Percentiles rank a stretch among this genome's conserved stretches.
Conservation (phyloP, 35 echinoderm and acorn worm genomes). For the Lytechinus pictus region DNA sequence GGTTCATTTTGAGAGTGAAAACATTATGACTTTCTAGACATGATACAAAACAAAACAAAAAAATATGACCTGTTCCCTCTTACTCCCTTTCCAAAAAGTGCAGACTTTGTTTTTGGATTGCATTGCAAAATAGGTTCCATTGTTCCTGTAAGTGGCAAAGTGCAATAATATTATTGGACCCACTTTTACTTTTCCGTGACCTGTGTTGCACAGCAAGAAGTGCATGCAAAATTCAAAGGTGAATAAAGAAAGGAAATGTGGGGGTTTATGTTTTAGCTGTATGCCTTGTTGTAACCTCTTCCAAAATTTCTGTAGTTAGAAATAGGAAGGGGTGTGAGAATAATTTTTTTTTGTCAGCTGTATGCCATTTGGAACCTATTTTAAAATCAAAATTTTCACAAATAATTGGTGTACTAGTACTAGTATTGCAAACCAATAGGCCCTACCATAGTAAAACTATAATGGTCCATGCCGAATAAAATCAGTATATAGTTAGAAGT, state of each 20-base stretch:
- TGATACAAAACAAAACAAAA: background rate
- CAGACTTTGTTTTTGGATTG: slow-evolving; percentile 20
- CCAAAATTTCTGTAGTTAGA: no score
- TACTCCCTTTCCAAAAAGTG: slow-evolving; percentile 16
- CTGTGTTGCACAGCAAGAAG: background rate
- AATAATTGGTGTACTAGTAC: no score
- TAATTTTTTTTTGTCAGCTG: no score
- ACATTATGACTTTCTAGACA: slow-evolving; percentile 3
- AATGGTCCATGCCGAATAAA: no score
- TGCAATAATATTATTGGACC: slow-evolving; percentile 31
- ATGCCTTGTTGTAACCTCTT: no score
- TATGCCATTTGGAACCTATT: no score
- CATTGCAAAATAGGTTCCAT: slow-evolving; percentile 31
- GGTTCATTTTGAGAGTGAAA: slow-evolving; percentile 1
- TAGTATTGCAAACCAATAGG: no score
- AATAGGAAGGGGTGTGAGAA: no score
- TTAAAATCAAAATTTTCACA: no score
- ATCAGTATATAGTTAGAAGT: no score
- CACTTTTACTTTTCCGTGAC: background rate
- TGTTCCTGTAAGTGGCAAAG: background rate
- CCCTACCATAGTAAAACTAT: no score
- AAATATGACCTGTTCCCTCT: background rate
- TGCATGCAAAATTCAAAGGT: background rate
- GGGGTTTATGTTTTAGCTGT: no score
- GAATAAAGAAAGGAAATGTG: background rate